Percentiles rank a stretch among this genome's conserved stretches.
Evolutionary conservation across 2,113 vertebrate genomes (phyloP).

Genomic region (Nothobranchius furzeri): DNA sequence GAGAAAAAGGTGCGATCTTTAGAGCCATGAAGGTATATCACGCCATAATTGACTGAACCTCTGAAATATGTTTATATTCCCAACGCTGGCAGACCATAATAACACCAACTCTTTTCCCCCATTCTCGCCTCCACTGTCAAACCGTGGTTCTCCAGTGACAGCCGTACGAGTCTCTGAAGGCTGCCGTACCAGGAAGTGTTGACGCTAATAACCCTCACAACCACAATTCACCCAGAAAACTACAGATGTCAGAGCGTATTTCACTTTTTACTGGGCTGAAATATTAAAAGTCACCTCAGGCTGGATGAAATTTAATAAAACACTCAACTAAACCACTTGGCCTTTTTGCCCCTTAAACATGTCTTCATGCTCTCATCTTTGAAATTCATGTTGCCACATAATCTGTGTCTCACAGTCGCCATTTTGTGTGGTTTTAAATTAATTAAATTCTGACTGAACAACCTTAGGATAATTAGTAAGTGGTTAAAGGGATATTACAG

Average conservation of each 20-base stretch:
- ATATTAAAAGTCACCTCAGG: neutral
- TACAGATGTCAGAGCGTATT: slow-evolving; percentile 14
- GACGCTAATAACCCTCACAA: slow-evolving; percentile 27
- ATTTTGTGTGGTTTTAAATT: too few relatives aligned
- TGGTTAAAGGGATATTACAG: too few relatives aligned
- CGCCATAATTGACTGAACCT: too few relatives aligned
- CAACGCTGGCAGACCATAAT: neutral
- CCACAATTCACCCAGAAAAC: slow-evolving; percentile 21
- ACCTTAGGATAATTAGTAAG: neutral
- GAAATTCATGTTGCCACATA: too few relatives aligned
- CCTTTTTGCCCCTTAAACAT: neutral
- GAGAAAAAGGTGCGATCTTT: neutral
- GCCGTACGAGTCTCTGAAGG: slow-evolving; percentile 4
- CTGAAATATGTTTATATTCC: too few relatives aligned
- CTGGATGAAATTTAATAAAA: neutral
- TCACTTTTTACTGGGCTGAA: neutral
- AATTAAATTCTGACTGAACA: too few relatives aligned
- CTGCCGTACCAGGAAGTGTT: slow-evolving; percentile 4
- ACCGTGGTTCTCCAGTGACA: neutral
- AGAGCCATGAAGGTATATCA: neutral
- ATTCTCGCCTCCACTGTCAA: neutral
- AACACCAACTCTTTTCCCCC: neutral
- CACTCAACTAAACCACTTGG: neutral
- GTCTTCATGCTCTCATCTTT: neutral
- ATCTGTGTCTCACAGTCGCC: neutral